Evolutionary conservation across 2,888 invertebrate species (phyloP).

Genomic region (Caenorhabditis sp.): DNA sequence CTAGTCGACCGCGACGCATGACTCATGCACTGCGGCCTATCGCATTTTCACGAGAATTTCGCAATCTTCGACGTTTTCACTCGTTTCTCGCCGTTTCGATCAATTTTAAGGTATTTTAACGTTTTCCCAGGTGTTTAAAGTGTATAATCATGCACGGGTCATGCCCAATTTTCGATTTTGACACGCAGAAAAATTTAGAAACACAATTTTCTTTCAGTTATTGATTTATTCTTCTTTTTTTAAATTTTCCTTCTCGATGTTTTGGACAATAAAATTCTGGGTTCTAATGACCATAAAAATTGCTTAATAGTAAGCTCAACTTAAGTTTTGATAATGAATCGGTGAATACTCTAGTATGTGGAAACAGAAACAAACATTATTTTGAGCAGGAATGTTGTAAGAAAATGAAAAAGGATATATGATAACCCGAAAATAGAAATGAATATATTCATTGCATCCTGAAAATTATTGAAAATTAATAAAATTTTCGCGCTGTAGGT

Average conservation of each 20-base stretch:
- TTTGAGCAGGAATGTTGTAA: too few relatives aligned
- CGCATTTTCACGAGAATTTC: slow-evolving; percentile 12
- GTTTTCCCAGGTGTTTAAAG: not conserved
- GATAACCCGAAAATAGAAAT: too few relatives aligned
- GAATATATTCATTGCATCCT: too few relatives aligned
- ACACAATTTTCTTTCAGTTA: not conserved
- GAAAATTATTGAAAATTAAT: too few relatives aligned
- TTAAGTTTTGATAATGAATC: too few relatives aligned
- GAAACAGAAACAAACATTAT: too few relatives aligned
- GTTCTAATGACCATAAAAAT: too few relatives aligned
- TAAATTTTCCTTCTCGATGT: not conserved
- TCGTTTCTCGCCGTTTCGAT: slow-evolving; percentile 15
- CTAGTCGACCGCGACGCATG: not conserved
- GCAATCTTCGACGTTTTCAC: slow-evolving; percentile 10
- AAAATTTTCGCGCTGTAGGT: too few relatives aligned
- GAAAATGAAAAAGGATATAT: too few relatives aligned
- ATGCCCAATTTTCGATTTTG: not conserved
- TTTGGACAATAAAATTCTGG: too few relatives aligned
- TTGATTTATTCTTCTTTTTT: not conserved
- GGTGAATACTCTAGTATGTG: too few relatives aligned
- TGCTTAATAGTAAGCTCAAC: too few relatives aligned
- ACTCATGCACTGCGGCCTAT: slow-evolving; percentile 21
- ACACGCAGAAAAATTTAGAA: not conserved
- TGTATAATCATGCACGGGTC: not conserved
- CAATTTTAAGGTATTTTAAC: not conserved